These are phyloP conservation scores for Pelagia noctiluca DNA, from an alignment of 30 jellyfish, hydroid and myxozoan species.

Conservation along the genomic window DNA sequence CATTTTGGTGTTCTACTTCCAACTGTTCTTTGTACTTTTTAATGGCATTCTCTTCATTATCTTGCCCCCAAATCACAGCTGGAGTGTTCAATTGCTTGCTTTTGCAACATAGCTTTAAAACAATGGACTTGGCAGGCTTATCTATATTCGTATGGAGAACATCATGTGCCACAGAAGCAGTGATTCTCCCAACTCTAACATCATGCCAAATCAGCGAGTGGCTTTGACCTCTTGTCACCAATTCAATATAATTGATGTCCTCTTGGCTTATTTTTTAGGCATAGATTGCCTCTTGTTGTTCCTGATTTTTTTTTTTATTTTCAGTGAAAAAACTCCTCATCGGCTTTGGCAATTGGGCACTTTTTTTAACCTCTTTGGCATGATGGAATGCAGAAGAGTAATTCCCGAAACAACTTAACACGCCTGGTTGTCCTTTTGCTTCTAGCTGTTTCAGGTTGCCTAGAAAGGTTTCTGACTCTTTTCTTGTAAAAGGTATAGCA, in stretches of 20 bases:
- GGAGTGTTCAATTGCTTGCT: constrained; percentile 4
- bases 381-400: constrained; percentile 17
- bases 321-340: constrained; percentile 3
- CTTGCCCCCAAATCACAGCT: constrained; percentile 13
- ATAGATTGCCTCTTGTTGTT: not conserved
- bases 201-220: constrained; percentile 19
- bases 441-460: not conserved
- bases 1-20: not conserved
- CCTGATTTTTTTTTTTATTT: not conserved
- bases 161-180: too few species aligned
- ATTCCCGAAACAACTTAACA: constrained; percentile 11
- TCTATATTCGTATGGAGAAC: not conserved
- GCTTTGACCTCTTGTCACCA: constrained; percentile 15
- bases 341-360: not conserved
- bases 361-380: not conserved
- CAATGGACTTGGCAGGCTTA: constrained; percentile 17
- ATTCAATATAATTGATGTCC: not conserved
- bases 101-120: constrained; percentile 13
- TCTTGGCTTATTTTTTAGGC: constrained; percentile 11
- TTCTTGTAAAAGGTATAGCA: not conserved
- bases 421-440: constrained; percentile 24
- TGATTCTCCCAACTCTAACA: constrained; percentile 7
- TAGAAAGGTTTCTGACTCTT: not conserved
- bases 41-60: not conserved
- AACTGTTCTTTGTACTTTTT: constrained; percentile 10